A percentile compares a stretch with the other conserved stretches of the same genome.
These are phyloP conservation scores for Hyperoplus lanceolatus DNA, from an alignment of 2,797 vertebrate species.

Conservation along the genomic window DNA sequence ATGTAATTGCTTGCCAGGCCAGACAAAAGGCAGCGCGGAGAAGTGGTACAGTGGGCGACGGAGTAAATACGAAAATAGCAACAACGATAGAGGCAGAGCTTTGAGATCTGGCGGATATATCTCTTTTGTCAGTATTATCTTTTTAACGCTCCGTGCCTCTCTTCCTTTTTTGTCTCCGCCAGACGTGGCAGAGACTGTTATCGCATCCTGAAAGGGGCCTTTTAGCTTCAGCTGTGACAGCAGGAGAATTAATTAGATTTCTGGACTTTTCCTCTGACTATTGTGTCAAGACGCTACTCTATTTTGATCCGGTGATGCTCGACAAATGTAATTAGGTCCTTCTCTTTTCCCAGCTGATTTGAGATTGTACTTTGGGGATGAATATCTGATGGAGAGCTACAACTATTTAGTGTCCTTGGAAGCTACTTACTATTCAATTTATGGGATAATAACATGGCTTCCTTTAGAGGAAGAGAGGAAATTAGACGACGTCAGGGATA, in stretches of 20 bases:
- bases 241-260: constrained; percentile 86
- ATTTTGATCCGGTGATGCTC: constrained; percentile 80
- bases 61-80: constrained; percentile 83
- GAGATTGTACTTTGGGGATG: constrained; percentile 76
- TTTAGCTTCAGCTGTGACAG: constrained; percentile 80
- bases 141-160: constrained; percentile 67
- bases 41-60: constrained; percentile 66
- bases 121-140: constrained; percentile 80
- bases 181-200: constrained; percentile 76
- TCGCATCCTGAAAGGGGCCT: constrained; percentile 75
- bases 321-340: constrained; percentile 83
- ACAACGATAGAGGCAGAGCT: constrained; percentile 78
- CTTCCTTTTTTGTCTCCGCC: constrained; percentile 71
- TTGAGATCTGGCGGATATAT: constrained; percentile 76
- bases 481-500: constrained; percentile 48
- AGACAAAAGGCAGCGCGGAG: constrained; percentile 79
- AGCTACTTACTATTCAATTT: constrained; percentile 70
- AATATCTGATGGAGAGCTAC: constrained; percentile 73
- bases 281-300: constrained; percentile 77
- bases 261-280: constrained; percentile 80
- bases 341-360: constrained; percentile 70
- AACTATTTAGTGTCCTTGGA: constrained; percentile 64
- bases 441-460: constrained; percentile 50
- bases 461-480: constrained; percentile 45
- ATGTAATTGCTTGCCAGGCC: constrained; percentile 82